Evolutionary conservation across 2,797 vertebrate species (phyloP).

Genomic region (Melanotaenia boesemani): DNA sequence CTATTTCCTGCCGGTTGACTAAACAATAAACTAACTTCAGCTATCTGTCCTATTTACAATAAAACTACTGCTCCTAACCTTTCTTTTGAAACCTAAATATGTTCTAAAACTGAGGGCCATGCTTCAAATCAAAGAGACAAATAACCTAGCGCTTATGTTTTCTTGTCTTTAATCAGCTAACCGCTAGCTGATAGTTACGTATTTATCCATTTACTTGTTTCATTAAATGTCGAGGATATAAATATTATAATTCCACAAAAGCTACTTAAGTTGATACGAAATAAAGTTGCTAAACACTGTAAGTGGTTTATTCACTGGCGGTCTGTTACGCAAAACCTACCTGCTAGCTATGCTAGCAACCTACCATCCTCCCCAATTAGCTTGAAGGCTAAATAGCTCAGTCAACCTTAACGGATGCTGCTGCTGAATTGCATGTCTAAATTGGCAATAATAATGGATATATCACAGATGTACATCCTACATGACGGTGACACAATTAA

Average conservation of each 20-base stretch:
- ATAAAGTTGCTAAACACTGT: neutral
- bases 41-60: neutral
- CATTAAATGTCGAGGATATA: too few relatives aligned
- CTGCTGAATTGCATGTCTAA: conserved; percentile 18
- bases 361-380: conserved; percentile 35
- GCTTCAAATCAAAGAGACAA: neutral
- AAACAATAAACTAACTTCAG: neutral
- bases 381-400: conserved; percentile 37
- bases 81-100: neutral
- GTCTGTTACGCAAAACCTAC: neutral
- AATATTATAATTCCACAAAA: neutral
- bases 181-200: neutral
- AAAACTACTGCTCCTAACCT: accelerated
- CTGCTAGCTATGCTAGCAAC: conserved; percentile 21
- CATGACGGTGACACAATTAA: accelerated
- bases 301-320: neutral
- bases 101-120: too few relatives aligned
- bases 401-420: conserved; percentile 68
- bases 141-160: neutral
- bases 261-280: neutral
- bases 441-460: neutral
- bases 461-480: neutral
- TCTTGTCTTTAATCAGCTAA: conserved; percentile 30
- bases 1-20: conserved; percentile 61
- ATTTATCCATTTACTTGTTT: too few relatives aligned